Base-by-base conservation (phyloP, 1,140 invertebrate species). In the Ctenoplectra terminalis region DNA sequence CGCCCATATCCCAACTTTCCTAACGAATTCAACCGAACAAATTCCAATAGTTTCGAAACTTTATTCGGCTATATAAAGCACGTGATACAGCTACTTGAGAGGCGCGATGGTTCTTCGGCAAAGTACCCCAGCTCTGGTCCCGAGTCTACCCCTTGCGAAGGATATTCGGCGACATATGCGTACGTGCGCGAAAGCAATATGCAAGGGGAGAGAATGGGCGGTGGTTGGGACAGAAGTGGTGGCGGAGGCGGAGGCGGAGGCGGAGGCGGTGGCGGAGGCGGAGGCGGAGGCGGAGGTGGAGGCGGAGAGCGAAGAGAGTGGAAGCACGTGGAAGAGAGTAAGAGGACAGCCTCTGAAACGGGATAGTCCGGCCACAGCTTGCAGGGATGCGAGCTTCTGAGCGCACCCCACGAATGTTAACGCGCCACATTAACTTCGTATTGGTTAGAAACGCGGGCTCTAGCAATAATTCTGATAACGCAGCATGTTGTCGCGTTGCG, bases 401-500 rank as follows among this genome's bases (percentile, higher is more conserved):
- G 91, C 87, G 89, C 90, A 89, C 90, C 91, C 89, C 88, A 91
- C 91, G 93, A 93, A 93, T 93, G 92, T 93, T 93, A 93, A 93
- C 93, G 92, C 90, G 90, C 87, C 88, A 91, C 91, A 93, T 93
- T 92, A 93, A 90, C 90, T 87, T 88, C 87, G 89, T 90, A 92
- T 92, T 90, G 91, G 90, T 91, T 90, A 89, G 90, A 90, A 87
- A 87, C 74, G 82, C 86, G 87, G 84, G 84, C 83, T 78, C 78
- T 67, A 60, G 92, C 90, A 92, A 93, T 93, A 93, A 93, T 93
- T 93, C 90, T 92, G 93, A 93, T 93, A 93, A 93, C 92, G 89
- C 93, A 93, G 92, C 93, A 93, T 93, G 93, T 93, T 93, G 93
- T 94, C 92, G 92, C 92, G 92, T 92, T 90, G 91, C 89, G 84